A percentile compares a stretch with the other conserved stretches of the same genome.
Conservation (phyloP, 1,140 invertebrate species). For the Macrosteles quadrilineatus region DNA sequence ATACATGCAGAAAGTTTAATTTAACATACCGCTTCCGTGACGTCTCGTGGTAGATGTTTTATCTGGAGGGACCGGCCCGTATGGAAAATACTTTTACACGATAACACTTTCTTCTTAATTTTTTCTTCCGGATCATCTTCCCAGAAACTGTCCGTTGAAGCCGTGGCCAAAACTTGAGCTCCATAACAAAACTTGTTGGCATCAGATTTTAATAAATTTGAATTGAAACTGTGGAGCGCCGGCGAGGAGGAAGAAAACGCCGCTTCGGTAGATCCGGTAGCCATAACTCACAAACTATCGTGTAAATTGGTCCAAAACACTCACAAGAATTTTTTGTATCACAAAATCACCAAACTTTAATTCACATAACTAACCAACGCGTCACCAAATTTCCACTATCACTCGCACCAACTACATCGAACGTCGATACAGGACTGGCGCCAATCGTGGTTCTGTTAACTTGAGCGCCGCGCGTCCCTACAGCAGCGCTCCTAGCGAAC, state of each 20-base stretch:
- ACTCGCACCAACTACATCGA: neutral
- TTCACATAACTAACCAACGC: neutral
- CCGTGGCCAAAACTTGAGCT: constrained; percentile 43
- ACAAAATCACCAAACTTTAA: neutral
- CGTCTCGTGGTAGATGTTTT: constrained; percentile 52
- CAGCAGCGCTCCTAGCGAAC: too few species aligned
- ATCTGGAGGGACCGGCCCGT: constrained; percentile 51
- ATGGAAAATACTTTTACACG: constrained; percentile 51
- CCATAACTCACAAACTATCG: constrained; percentile 15
- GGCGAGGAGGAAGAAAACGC: constrained; percentile 13
- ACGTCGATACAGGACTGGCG: constrained; percentile 10
- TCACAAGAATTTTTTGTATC: neutral
- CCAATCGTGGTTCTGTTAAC: neutral
- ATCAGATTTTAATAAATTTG: constrained; percentile 29
- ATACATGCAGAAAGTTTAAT: too few species aligned
- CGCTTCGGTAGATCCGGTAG: constrained; percentile 28
- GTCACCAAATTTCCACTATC: neutral
- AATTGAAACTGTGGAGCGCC: constrained; percentile 26
- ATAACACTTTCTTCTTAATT: constrained; percentile 47
- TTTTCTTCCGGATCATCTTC: constrained; percentile 50
- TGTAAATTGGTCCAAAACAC: neutral
- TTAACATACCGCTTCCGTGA: constrained; percentile 53
- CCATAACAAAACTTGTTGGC: constrained; percentile 33
- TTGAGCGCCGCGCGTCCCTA: neutral
- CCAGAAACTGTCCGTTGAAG: constrained; percentile 50